Evolutionary conservation across 1,140 invertebrate genomes (phyloP), one percentile per base, ranked within the genome.

Genomic region (Solenopsis invicta): DNA sequence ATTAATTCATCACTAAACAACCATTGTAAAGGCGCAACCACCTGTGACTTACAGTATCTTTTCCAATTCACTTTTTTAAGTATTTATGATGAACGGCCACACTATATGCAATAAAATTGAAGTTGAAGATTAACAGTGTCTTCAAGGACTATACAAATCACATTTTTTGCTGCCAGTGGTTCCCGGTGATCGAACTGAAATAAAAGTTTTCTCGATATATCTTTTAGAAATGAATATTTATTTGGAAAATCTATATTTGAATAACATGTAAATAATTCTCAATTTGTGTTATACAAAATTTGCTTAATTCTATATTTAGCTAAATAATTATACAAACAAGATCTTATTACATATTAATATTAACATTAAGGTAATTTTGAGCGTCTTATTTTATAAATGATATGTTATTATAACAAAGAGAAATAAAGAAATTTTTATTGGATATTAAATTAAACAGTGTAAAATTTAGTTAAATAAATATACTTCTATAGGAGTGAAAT

Each of bases 1-100:
- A 92, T 93, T 90, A 90, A 87, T 93, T 93, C 91, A 93, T 92
- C 92, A 93, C 76, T 37, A 82, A 92, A 92, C 89, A 84, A 86
- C 85, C 88, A 87, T 87, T 76, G 86, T 74, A 34, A 61, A 78
- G 59, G 72, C 64, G 75, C 54, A 87, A 62, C 88, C 92, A 93
- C 88, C 92, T 93, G 92, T 74, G 91, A 61, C 87, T 50, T 85
- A 21, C 52, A 82, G 54, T n/a, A 67, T 85, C 34, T 56, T 48
- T 16, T 56, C 56, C 45, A 5, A 56, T 66, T 56, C 41, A 37
- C 54, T 76, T 10, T 74, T 85, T 92, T 61, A 91, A 92, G 86
- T 92, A 93, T 93, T 93, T 91, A 93, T 88, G 77, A 90, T 86
- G 72, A 89, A 88, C 45, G 59, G 10, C 16, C n/a, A 54, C 24